Evolutionary conservation across 2,797 vertebrate genomes (phyloP), one percentile per base, ranked within the genome.

Genomic region (Bovichtus variegatus): DNA sequence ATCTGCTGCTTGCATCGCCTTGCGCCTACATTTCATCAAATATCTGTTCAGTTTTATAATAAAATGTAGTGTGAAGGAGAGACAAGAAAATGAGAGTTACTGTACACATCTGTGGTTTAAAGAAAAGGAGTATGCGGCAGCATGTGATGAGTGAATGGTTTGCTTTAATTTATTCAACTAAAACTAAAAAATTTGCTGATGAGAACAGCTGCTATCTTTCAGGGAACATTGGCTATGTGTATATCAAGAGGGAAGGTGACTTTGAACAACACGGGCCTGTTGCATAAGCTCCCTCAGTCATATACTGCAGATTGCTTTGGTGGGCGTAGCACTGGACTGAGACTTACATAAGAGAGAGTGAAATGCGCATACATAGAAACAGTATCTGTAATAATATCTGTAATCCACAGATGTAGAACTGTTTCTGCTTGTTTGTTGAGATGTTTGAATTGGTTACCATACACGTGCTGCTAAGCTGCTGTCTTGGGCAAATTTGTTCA

Each of bases 281-380:
- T 94, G 82, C 85, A 69, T 94, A 95, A 95, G 83, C 81, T 89
- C 69, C 80, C 82, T 85, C 83, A 87, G 78, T 88, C 71, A 87
- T 85, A 92, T 90, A 86, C 83, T 85, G 86, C 87, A 87, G 89
- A 89, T 84, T 80, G 81, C 80, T 82, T 88, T 87, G 83, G 93
- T 95, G 94, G 94, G 94, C 76, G 93, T 94, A 61, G 59, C 89
- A 78, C 73, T 87, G 85, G 69, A 85, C 79, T 60, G 67, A 81
- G 64, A 36, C 76, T 95, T 96, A 94, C 75, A 92, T 94, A 95
- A 95, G 81, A 74, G 59, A 58, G 13, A 58, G 38, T 46, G 78
- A 79, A 67, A 79, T 49, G 49, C 5, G 38, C 36, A 74, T 10
- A 70, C 7, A 43, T 4, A 34, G 34, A 31, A 34, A 9, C 31